Evolutionary conservation across 2,888 invertebrate species (phyloP).

Genomic region (Nasonia oneida): DNA sequence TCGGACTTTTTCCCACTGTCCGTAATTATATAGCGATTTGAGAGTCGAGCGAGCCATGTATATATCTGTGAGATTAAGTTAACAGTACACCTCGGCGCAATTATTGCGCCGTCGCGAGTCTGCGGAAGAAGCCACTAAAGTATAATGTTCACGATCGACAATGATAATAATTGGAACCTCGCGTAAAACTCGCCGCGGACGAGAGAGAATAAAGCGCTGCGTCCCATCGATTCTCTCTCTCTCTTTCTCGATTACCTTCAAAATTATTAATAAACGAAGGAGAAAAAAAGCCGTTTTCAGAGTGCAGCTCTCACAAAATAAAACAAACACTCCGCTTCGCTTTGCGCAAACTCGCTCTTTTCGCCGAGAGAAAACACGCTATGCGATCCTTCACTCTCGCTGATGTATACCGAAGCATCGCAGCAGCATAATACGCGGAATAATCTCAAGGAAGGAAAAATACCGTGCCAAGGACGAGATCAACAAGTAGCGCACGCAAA

Average conservation of each 20-base stretch:
- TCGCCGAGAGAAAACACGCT: no score
- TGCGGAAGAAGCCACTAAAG: not conserved
- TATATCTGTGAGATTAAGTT: slow-evolving; percentile 15
- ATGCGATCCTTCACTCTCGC: no score
- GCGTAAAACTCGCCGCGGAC: not conserved
- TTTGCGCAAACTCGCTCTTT: not conserved
- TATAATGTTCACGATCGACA: not conserved
- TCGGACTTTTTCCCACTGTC: not conserved
- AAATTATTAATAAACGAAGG: slow-evolving; percentile 13
- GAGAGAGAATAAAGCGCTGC: not conserved
- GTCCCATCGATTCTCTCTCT: not conserved
- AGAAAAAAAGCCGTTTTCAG: not conserved
- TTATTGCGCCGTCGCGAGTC: not conserved
- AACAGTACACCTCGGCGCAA: not conserved
- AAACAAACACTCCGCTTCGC: not conserved
- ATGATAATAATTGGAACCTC: not conserved
- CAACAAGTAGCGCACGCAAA: no score
- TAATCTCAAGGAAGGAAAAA: not conserved
- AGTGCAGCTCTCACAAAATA: not conserved
- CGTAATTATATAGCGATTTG: slow-evolving; percentile 7
- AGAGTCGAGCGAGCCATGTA: not conserved
- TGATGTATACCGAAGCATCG: not conserved
- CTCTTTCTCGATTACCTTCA: not conserved
- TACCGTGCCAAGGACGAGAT: not conserved
- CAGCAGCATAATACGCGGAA: not conserved